These are phyloP conservation scores for Diplodus sargus DNA, from an alignment of 2,797 vertebrate genomes.

Conservation along the genomic window DNA sequence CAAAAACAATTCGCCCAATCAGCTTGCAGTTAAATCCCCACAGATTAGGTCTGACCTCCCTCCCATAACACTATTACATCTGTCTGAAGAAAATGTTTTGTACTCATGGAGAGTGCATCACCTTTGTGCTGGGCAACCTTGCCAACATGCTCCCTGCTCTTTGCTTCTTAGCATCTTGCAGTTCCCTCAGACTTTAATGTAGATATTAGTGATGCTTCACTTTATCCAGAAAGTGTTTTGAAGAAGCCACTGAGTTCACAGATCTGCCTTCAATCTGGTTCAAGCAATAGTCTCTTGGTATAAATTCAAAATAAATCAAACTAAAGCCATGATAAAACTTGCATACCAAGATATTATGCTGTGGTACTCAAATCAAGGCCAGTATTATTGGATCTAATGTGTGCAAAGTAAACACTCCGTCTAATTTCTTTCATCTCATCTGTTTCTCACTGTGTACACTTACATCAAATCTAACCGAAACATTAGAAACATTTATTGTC, in stretches of 20 bases:
- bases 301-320: not conserved
- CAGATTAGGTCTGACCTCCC: slow-evolving; percentile 56
- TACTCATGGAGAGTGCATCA: slow-evolving; percentile 35
- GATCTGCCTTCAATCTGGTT: not conserved
- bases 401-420: not conserved
- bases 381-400: not conserved
- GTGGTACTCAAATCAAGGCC: not conserved
- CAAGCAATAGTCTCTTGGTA: not conserved
- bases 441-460: not conserved
- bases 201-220: not conserved
- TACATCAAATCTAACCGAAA: not conserved
- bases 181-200: not conserved
- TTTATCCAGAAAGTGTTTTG: not conserved
- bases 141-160: not conserved
- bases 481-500: too few relatives aligned
- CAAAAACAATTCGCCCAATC: slow-evolving; percentile 37
- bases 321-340: not conserved
- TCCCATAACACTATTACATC: slow-evolving; percentile 37
- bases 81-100: slow-evolving; percentile 42
- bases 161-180: not conserved
- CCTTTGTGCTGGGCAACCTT: slow-evolving; percentile 8
- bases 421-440: not conserved
- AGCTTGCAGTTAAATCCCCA: slow-evolving; percentile 47
- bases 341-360: not conserved
- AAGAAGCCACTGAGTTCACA: not conserved